A percentile compares a stretch with the other conserved stretches of the same genome.
phyloP scores from a whole-genome alignment of 1,140 invertebrate genomes.

The Anastrepha obliqua region DNA sequence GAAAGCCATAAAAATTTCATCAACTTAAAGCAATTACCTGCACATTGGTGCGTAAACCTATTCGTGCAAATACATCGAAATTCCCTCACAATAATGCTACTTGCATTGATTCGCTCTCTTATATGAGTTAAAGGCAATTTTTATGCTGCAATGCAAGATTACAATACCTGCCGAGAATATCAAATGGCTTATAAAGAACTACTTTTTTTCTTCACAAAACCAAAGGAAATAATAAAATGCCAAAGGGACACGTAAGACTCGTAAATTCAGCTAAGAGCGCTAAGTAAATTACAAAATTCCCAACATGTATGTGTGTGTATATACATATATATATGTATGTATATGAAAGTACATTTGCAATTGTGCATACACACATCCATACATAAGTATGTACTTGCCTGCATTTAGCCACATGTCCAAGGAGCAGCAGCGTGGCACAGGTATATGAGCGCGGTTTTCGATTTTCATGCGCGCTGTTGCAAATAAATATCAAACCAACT shows the following conservation, averaged over 20 bases:
- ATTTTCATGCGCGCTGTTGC: constrained; percentile 2
- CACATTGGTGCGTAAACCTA: too few species aligned
- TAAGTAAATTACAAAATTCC: constrained; percentile 32
- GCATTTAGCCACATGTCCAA: background rate
- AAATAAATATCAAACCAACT: background rate
- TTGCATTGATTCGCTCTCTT: background rate
- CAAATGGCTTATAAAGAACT: background rate
- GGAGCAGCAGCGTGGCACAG: background rate
- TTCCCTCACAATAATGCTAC: too few species aligned
- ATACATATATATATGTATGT: too few species aligned
- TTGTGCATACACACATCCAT: background rate
- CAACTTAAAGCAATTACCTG: too few species aligned
- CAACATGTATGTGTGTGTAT: background rate
- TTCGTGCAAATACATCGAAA: too few species aligned
- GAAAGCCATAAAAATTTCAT: too few species aligned
- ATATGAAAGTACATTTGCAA: background rate
- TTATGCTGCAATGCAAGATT: background rate
- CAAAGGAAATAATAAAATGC: constrained; percentile 8
- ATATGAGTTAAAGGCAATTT: background rate
- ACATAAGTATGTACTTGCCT: background rate
- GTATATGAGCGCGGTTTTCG: background rate
- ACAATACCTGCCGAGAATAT: background rate
- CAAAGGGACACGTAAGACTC: constrained; percentile 32
- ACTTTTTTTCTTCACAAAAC: constrained; percentile 10
- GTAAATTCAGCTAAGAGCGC: background rate